Evolutionary conservation across 2,888 invertebrate species (phyloP).

Genomic region (Melangyna quadrimaculata): DNA sequence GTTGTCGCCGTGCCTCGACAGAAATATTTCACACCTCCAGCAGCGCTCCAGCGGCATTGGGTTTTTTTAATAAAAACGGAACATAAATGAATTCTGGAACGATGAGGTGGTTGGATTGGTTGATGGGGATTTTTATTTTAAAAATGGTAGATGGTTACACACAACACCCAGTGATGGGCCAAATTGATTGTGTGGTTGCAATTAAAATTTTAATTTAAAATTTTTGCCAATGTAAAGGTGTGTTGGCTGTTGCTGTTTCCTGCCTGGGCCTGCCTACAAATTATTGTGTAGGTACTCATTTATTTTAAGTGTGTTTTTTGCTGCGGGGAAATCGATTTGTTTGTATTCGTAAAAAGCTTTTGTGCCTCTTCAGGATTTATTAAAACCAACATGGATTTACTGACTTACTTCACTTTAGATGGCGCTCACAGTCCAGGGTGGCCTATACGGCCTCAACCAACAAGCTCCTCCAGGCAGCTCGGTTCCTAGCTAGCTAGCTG

Average conservation of each 20-base stretch:
- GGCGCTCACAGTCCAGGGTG: too few relatives aligned
- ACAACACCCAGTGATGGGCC: neutral
- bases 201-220: slow-evolving; percentile 58
- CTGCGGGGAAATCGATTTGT: neutral
- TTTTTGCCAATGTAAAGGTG: neutral
- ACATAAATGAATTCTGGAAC: neutral
- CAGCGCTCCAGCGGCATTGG: too few relatives aligned
- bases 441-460: too few relatives aligned
- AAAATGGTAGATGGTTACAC: neutral
- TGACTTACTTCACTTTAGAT: too few relatives aligned
- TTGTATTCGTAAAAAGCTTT: neutral
- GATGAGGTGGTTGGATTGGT: neutral
- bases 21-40: slow-evolving; percentile 52
- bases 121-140: neutral
- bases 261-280: neutral
- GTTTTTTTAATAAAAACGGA: slow-evolving; percentile 46
- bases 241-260: neutral
- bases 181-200: slow-evolving; percentile 36
- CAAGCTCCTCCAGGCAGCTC: too few relatives aligned
- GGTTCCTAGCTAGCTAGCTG: too few relatives aligned
- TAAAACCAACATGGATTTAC: neutral
- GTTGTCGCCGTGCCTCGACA: too few relatives aligned
- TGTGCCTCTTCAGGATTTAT: neutral
- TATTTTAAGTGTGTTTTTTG: neutral
- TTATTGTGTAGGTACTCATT: neutral